A percentile compares a stretch with the other conserved stretches of the same genome.
Evolutionary conservation across 1,140 invertebrate species (phyloP).

Genomic region (Ericerus pela): DNA sequence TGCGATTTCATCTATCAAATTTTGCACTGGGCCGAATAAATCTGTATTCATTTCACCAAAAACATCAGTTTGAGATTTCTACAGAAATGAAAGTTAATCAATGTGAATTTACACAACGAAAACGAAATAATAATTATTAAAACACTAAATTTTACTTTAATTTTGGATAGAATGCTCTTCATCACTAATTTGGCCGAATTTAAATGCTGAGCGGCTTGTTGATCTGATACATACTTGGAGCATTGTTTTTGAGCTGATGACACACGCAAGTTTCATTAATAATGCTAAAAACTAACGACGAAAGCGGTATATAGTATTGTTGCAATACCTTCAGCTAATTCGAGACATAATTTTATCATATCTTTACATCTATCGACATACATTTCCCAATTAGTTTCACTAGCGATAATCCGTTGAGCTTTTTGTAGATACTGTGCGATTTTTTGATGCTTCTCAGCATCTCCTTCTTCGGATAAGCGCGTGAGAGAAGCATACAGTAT

Average conservation of each 20-base stretch:
- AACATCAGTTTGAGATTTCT: no score
- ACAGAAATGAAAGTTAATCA: no score
- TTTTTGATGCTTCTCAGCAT: constrained; percentile 37
- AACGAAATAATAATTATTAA: no score
- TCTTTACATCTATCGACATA: constrained; percentile 33
- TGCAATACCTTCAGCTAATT: constrained; percentile 30
- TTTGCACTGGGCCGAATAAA: no score
- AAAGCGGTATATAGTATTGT: no score
- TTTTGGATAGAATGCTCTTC: not conserved
- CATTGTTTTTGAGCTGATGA: no score
- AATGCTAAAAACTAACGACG: no score
- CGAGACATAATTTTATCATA: constrained; percentile 34
- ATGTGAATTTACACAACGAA: no score
- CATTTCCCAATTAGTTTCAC: constrained; percentile 39
- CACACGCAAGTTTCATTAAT: no score
- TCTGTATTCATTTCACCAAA: no score
- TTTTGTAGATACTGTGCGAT: constrained; percentile 41
- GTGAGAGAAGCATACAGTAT: constrained; percentile 58
- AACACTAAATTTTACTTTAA: no score
- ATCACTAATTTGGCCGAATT: not conserved
- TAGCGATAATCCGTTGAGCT: constrained; percentile 33
- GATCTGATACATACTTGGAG: not conserved
- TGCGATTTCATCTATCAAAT: no score
- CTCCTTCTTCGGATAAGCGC: constrained; percentile 36
- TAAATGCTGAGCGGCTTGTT: not conserved